Percentiles rank a stretch among this genome's conserved stretches.
Conservation (phyloP, 2,113 vertebrate genomes). For the Balaeniceps rex region DNA sequence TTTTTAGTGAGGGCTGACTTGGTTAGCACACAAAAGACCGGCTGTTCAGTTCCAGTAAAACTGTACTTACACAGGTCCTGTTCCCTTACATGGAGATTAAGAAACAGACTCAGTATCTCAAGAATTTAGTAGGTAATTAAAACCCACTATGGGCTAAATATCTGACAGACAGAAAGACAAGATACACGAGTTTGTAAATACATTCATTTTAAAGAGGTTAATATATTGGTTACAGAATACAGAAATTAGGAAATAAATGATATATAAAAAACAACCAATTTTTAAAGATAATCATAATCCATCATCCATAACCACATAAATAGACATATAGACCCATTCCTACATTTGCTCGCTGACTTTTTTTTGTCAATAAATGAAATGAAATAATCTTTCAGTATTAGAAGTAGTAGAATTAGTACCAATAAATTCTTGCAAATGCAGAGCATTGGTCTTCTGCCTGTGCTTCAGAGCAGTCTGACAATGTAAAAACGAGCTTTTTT, state of each 20-base stretch:
- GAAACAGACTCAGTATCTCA: not conserved
- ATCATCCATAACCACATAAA: not conserved
- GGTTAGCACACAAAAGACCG: conserved; percentile 5
- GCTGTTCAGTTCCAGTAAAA: conserved; percentile 42
- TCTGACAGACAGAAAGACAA: not conserved
- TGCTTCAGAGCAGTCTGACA: not conserved
- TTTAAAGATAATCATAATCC: not conserved
- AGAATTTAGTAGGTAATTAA: not conserved
- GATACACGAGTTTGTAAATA: not conserved
- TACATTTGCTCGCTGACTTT: not conserved
- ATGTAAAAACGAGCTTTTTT: not conserved
- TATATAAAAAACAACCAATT: not conserved
- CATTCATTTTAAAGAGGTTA: not conserved
- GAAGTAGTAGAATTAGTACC: not conserved
- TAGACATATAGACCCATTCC: accelerated
- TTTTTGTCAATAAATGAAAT: not conserved
- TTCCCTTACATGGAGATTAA: not conserved
- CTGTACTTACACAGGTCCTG: conserved; percentile 1
- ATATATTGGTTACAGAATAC: not conserved
- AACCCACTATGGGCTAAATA: not conserved
- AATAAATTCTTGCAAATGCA: not conserved
- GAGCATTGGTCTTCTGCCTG: not conserved
- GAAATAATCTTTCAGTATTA: not conserved
- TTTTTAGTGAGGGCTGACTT: not conserved
- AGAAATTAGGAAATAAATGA: not conserved